Evolutionary conservation across 1,140 invertebrate species (phyloP).

Genomic region (Drosophila tristis): DNA sequence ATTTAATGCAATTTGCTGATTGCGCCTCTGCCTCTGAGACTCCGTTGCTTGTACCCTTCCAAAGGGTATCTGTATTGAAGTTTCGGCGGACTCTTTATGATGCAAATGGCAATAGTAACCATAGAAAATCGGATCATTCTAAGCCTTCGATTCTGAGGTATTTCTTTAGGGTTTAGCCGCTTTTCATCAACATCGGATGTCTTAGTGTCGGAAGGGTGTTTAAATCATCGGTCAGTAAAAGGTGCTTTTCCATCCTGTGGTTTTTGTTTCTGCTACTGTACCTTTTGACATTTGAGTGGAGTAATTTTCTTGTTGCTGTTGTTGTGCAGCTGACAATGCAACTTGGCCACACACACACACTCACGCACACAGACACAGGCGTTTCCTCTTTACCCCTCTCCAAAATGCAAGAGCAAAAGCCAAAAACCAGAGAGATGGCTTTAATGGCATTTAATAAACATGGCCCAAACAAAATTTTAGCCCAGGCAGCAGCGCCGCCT

Average conservation of each 20-base stretch:
- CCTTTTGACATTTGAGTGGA: conserved; percentile 69
- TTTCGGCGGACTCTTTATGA: too few species aligned
- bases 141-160: too few species aligned
- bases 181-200: too few species aligned
- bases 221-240: too few species aligned
- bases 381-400: background rate
- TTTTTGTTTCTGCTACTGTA: conserved; percentile 33
- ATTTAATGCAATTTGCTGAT: conserved; percentile 79
- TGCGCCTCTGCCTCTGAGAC: conserved; percentile 35
- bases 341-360: conserved; percentile 35
- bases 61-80: too few species aligned
- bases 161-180: too few species aligned
- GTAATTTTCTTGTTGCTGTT: conserved; percentile 32
- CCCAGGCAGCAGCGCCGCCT: background rate
- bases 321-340: conserved; percentile 45
- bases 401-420: conserved; percentile 49
- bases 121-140: too few species aligned
- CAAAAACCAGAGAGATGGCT: conserved; percentile 58
- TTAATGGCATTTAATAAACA: conserved; percentile 78
- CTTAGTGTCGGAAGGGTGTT: too few species aligned
- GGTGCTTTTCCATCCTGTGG: background rate
- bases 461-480: conserved; percentile 49
- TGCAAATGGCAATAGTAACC: too few species aligned
- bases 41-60: too few species aligned
- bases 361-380: conserved; percentile 27